Evolutionary conservation across 2,888 invertebrate genomes (phyloP), one percentile per base, ranked within the genome.

Genomic region (Lasioglossum oenotherae): DNA sequence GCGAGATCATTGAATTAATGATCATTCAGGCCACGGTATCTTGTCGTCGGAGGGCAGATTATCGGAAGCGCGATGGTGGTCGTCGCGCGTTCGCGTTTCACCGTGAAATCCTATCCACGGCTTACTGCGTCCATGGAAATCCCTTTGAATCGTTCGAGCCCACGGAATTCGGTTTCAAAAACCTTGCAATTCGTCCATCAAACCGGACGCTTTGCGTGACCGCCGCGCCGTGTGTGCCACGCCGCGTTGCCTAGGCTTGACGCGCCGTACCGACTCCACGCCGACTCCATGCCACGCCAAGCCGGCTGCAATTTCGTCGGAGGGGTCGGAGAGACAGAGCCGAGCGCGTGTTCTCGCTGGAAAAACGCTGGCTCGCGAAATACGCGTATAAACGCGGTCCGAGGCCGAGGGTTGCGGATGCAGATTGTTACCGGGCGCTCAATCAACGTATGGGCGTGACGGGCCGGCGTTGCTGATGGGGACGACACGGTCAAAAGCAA

Each of bases 391-490:
- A 83, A 81, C 80, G 86, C 71, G 72, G 38, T 31, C 23, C 23
- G 14, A 16, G 60, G 60, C 31, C 82, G 78, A 88, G 85, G 89
- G 84, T 86, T 84, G 81, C 84, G 60, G 84, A 74, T 38, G 87
- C 84, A 78, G 87, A 84, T 84, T 78, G 84, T 84, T 84, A 83
- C 75, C 81, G 77, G 76, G 35, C 35, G 85, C 86, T 90, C 90
- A 82, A 91, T 91, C 88, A 85, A 81, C 82, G 81, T 84, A 76
- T 82, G 85, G 85, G 81, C 87, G 89, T 84, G 81, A 85, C 91
- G 78, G 74, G 67, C 10, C 69, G 80, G 82, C 79, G 73, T 74
- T 69, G 72, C 78, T 86, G 87, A 87, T 77, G 84, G 60, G 86
- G 72, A 69, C 78, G 89, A 76, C 82, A 84, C 69, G 80, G 79